Base-by-base conservation (phyloP, 2,113 vertebrate genomes). In the Lucifuga dentata region DNA sequence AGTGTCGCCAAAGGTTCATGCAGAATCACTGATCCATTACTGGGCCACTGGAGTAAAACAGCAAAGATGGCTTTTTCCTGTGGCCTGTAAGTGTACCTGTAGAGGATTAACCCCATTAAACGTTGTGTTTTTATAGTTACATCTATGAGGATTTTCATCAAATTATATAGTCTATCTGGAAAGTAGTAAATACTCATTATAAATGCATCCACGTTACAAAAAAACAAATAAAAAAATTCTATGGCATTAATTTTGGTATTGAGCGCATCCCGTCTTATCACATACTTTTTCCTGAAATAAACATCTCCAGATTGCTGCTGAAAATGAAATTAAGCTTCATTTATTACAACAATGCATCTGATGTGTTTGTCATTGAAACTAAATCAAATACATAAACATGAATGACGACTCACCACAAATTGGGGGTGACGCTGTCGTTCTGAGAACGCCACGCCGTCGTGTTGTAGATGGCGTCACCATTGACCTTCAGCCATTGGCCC, bases 401-500 rank as follows among this genome's bases (percentile, higher is more conserved):
- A 8, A 19, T 13, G 8, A 0, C 6, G 0, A 76, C 94, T 75
- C 60, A 99, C 98, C 97, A 99, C 49, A 99, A 45, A 2, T 68
- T 82, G 1, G 94, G 81, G 0, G 93, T 93, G 78, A 73, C 3
- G 0, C 83, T 94, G 83, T 99, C 98, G 0, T 97, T 97, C 86
- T 99, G 96, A 1, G 88, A 88, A 48, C 94, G 90, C 97, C 97
- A 99, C 0, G 95, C 86, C 0, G 81, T 92, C 0, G 93, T 96
- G 78, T 92, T 94, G 67, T 97, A 99, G 89, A 99, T 95, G 63
- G 93, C 95, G 36, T 93, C 94, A 13, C 96, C 96, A 0, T 98
- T 99, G 70, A 99, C 92, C 41, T 82, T 67, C 68, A 99, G 91
- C 98, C 98, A 99, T 65, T 79, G 69, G 1, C 98, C 98, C 91